Percentiles rank a stretch among this genome's conserved stretches.
These are phyloP conservation scores for Neodiprion pinetum DNA, from an alignment of 1,140 invertebrate genomes.

Conservation along the genomic window DNA sequence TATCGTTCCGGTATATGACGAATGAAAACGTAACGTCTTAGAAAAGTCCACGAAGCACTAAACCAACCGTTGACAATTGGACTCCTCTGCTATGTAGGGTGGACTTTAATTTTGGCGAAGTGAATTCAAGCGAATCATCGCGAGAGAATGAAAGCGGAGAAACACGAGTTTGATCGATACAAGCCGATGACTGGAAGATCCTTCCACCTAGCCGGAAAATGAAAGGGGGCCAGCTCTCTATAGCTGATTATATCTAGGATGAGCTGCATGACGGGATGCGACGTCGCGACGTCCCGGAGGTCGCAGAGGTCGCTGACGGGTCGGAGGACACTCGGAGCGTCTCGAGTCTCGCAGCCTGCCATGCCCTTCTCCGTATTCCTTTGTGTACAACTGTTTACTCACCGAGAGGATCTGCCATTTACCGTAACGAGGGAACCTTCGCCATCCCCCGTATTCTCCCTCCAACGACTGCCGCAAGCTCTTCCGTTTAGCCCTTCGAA, in stretches of 20 bases:
- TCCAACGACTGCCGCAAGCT: conserved; percentile 12
- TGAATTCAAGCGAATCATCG: too few relatives aligned
- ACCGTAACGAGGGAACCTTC: conserved; percentile 53
- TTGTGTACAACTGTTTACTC: conserved; percentile 50
- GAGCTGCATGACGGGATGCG: too few relatives aligned
- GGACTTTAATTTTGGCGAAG: too few relatives aligned
- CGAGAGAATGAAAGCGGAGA: background rate
- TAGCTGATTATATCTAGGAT: too few relatives aligned
- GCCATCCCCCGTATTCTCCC: conserved; percentile 16
- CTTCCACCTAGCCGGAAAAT: background rate
- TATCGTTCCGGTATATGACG: too few relatives aligned
- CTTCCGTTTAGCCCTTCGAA: conserved; percentile 17
- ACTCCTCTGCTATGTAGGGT: too few relatives aligned
- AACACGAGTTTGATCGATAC: background rate
- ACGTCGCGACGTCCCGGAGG: background rate
- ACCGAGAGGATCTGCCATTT: conserved; percentile 53
- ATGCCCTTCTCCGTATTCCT: conserved; percentile 45
- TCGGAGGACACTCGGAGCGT: conserved; percentile 36
- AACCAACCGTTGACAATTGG: too few relatives aligned
- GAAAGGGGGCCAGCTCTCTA: background rate
- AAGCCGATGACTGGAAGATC: background rate
- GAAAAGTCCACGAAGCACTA: too few relatives aligned
- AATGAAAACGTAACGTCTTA: too few relatives aligned
- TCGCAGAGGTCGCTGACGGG: background rate
- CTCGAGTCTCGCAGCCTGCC: conserved; percentile 47